Evolutionary conservation across 1,140 invertebrate species (phyloP).

Genomic region (Orius insidiosus): DNA sequence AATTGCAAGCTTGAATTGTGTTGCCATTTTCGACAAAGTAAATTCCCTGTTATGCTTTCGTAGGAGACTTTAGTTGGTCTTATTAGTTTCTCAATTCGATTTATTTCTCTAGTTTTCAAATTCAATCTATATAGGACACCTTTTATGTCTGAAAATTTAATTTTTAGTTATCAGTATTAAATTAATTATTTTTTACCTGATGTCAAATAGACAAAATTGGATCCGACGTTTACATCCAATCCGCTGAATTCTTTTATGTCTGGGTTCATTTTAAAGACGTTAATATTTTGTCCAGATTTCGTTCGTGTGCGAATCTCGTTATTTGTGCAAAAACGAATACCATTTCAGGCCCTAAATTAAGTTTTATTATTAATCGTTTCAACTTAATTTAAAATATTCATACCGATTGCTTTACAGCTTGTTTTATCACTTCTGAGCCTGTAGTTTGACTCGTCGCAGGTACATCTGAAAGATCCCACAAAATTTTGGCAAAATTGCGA

Average conservation of each 20-base stretch:
- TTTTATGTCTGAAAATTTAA: constrained; percentile 14
- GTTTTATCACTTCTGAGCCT: constrained; percentile 42
- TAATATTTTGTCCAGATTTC: constrained; percentile 14
- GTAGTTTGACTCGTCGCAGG: constrained; percentile 57
- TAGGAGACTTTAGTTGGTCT: constrained; percentile 18
- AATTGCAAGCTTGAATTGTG: constrained; percentile 17
- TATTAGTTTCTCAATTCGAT: constrained; percentile 12
- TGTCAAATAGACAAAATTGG: constrained; percentile 20
- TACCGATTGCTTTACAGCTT: constrained; percentile 44
- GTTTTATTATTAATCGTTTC: no score
- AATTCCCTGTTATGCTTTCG: constrained; percentile 23
- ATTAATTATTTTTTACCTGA: constrained; percentile 26
- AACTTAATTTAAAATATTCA: constrained; percentile 2
- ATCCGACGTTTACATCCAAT: constrained; percentile 21
- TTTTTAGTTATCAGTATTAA: not conserved
- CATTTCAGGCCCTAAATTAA: constrained; percentile 21
- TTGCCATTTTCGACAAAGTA: constrained; percentile 18
- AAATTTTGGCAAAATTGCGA: constrained; percentile 72
- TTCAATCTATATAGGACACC: constrained; percentile 15
- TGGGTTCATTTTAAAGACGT: constrained; percentile 17
- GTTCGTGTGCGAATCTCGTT: constrained; percentile 19
- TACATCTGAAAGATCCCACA: constrained; percentile 61
- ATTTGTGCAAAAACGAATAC: constrained; percentile 17
- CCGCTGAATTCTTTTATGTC: constrained; percentile 20
- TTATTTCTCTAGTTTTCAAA: constrained; percentile 4